Percentiles rank a stretch among this genome's conserved stretches.
Conservation (phyloP, 1,140 invertebrate genomes). For the Apis cerana region DNA sequence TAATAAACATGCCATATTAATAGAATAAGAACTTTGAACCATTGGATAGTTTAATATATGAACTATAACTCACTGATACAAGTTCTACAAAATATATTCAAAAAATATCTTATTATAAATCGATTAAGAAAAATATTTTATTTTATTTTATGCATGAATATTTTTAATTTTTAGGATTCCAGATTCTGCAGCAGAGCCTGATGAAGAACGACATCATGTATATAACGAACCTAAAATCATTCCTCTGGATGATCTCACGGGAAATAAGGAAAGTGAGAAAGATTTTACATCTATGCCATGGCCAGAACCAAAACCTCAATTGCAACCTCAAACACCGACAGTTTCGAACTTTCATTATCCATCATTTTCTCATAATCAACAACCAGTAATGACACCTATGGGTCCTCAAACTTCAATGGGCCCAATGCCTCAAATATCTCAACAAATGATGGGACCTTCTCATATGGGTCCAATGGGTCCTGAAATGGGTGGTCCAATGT, state of each 20-base stretch:
- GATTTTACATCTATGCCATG: constrained; percentile 88
- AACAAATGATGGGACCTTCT: constrained; percentile 66
- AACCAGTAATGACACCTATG: constrained; percentile 61
- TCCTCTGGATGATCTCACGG: constrained; percentile 93
- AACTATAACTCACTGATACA: constrained; percentile 68
- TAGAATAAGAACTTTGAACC: constrained; percentile 62
- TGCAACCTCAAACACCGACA: constrained; percentile 75
- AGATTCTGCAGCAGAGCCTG: constrained; percentile 92
- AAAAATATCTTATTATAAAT: background rate
- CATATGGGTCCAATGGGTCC: constrained; percentile 63
- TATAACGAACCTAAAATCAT: constrained; percentile 90
- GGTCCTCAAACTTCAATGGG: constrained; percentile 73
- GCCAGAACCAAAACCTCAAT: constrained; percentile 88
- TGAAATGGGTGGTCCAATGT: constrained; percentile 63
- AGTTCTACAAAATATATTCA: constrained; percentile 52
- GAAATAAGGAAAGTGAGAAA: constrained; percentile 89
- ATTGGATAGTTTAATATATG: constrained; percentile 62
- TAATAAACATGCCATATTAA: constrained; percentile 67
- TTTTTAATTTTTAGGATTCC: constrained; percentile 84
- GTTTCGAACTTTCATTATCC: constrained; percentile 69
- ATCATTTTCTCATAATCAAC: constrained; percentile 75
- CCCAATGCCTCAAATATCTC: constrained; percentile 71
- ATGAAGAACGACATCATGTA: constrained; percentile 88
- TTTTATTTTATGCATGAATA: constrained; percentile 20
- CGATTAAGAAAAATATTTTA: background rate